Evolutionary conservation across 2,113 vertebrate species (phyloP).

Genomic region (Nycticryphes semicollaris): DNA sequence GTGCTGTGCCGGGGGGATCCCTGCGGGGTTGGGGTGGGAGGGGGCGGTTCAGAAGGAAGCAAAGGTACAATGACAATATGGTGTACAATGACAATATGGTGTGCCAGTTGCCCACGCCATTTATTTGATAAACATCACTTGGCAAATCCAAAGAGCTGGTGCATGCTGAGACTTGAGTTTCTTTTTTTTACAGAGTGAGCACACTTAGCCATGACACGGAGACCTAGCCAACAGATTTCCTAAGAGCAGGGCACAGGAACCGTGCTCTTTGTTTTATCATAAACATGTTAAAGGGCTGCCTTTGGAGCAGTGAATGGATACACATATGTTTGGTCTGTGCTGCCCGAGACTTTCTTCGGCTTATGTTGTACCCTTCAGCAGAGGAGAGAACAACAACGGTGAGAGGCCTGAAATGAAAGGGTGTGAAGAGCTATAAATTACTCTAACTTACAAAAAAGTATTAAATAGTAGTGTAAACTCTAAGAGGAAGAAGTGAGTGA

Average conservation of each 20-base stretch:
- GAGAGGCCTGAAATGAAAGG: background rate
- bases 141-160: background rate
- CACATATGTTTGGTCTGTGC: background rate
- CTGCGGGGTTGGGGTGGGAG: fast-evolving
- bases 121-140: background rate
- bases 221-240: background rate
- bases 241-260: background rate
- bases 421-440: background rate
- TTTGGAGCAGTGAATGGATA: background rate
- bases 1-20: background rate
- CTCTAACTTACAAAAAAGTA: background rate
- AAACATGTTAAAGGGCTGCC: background rate
- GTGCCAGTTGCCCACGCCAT: background rate
- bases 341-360: background rate
- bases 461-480: background rate
- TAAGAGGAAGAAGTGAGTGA: background rate
- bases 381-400: background rate
- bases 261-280: background rate
- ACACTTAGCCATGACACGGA: background rate
- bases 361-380: background rate
- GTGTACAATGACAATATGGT: background rate
- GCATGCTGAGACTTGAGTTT: background rate
- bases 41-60: background rate
- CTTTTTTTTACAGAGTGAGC: background rate
- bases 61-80: background rate